Conservation (phyloP, 2,797 vertebrate genomes). For the Clarias platycephalus region DNA sequence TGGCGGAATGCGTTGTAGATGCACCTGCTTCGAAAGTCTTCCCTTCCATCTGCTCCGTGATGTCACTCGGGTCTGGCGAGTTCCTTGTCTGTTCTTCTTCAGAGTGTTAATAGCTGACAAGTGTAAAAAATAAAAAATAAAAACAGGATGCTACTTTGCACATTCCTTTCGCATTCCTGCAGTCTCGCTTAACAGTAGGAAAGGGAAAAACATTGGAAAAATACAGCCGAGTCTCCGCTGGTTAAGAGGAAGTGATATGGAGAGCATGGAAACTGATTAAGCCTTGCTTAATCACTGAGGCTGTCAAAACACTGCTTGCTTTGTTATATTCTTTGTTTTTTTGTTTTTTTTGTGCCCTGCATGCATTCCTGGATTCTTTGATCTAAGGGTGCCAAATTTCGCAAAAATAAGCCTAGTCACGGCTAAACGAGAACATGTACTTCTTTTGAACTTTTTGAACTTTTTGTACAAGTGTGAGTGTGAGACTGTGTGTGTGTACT, state of each 20-base stretch:
- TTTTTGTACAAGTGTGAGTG: neutral
- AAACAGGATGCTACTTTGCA: slow-evolving; percentile 75
- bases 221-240: slow-evolving; percentile 59
- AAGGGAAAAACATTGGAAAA: slow-evolving; percentile 59
- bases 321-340: slow-evolving; percentile 55
- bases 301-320: slow-evolving; percentile 63
- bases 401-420: neutral
- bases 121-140: slow-evolving; percentile 62
- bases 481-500: neutral
- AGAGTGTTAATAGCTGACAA: slow-evolving; percentile 66
- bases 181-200: slow-evolving; percentile 43
- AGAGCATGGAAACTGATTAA: slow-evolving; percentile 60
- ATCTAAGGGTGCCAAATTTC: slow-evolving; percentile 11
- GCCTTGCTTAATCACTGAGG: slow-evolving; percentile 58
- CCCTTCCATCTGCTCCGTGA: slow-evolving; percentile 48
- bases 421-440: slow-evolving; percentile 16
- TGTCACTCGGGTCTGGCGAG: slow-evolving; percentile 47
- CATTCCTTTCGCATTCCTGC: slow-evolving; percentile 73
- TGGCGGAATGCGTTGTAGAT: neutral
- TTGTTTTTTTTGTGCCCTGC: slow-evolving; percentile 26
- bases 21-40: slow-evolving; percentile 24
- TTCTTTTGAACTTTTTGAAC: neutral
- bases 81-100: slow-evolving; percentile 21
- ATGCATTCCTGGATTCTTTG: slow-evolving; percentile 6
- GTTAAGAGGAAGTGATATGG: slow-evolving; percentile 62